Evolutionary conservation across 2,113 vertebrate genomes (phyloP).

Genomic region (Lampris megalopsis): DNA sequence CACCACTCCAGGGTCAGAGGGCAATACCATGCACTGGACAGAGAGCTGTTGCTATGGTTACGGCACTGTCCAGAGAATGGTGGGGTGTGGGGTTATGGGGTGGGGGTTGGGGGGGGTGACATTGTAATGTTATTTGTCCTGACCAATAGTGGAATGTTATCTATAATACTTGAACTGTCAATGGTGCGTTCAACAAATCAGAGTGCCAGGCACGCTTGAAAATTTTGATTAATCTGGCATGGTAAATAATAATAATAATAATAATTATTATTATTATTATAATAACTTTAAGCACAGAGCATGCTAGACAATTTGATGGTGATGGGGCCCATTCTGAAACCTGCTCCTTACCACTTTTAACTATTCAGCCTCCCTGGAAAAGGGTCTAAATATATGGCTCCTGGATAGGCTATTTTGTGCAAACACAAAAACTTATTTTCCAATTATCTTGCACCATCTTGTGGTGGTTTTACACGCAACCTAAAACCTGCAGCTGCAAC

Average conservation of each 20-base stretch:
- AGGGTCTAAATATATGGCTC: too few species aligned
- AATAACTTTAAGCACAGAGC: too few species aligned
- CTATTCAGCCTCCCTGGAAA: too few species aligned
- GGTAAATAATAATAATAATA: too few species aligned
- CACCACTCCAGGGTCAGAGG: constrained; percentile 71
- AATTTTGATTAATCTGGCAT: too few species aligned
- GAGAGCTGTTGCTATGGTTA: constrained; percentile 63
- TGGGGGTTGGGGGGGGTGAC: neutral
- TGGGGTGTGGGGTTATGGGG: constrained; percentile 26
- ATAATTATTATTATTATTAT: too few species aligned
- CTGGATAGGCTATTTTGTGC: neutral
- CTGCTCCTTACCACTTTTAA: too few species aligned
- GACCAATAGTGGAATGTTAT: neutral
- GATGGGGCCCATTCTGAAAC: too few species aligned
- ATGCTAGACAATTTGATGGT: too few species aligned
- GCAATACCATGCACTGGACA: constrained; percentile 56
- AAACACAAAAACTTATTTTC: neutral
- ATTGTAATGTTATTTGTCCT: neutral
- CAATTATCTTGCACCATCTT: constrained; percentile 47
- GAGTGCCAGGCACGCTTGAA: neutral
- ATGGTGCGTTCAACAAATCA: neutral
- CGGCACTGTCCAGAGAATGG: constrained; percentile 29
- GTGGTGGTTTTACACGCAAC: constrained; percentile 20
- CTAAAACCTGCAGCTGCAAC: neutral
- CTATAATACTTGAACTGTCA: too few species aligned